These are phyloP conservation scores for Heliconius hermathena DNA, from an alignment of 1,140 invertebrate species.

Conservation along the genomic window DNA sequence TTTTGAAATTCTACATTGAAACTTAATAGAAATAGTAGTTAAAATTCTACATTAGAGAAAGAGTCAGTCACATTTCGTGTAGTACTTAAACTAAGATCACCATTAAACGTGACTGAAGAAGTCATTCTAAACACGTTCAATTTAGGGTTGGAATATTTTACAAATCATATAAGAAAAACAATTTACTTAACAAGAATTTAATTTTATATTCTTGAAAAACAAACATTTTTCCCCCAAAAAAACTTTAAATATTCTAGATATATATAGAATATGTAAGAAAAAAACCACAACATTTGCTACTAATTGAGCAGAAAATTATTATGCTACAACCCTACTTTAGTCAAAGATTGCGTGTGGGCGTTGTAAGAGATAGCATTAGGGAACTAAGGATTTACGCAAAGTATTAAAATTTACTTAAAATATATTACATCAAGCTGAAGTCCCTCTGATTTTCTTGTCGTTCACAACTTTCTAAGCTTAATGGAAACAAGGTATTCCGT, in stretches of 20 bases:
- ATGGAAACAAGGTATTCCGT: background rate
- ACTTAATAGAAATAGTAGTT: background rate
- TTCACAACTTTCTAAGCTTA: background rate
- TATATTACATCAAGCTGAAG: background rate
- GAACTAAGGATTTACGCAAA: constrained; percentile 2
- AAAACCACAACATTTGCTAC: too few species aligned
- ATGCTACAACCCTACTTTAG: background rate
- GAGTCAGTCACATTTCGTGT: background rate
- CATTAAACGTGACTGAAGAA: background rate
- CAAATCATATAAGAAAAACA: background rate
- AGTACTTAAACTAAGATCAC: background rate
- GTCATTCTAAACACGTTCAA: background rate
- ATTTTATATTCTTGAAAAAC: too few species aligned
- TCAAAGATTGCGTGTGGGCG: background rate
- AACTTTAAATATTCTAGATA: too few species aligned
- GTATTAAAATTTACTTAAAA: constrained; percentile 27
- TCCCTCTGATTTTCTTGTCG: background rate
- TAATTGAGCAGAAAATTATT: background rate
- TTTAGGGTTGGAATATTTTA: background rate
- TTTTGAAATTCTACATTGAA: background rate
- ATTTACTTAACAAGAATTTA: too few species aligned
- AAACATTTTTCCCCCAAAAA: too few species aligned
- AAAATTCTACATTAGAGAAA: background rate
- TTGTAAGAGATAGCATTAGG: constrained; percentile 15
- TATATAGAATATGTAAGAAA: background rate